Percentiles rank a stretch among this genome's conserved stretches.
Conservation (phyloP, 2,888 invertebrate genomes). For the Aricia artaxerxes region DNA sequence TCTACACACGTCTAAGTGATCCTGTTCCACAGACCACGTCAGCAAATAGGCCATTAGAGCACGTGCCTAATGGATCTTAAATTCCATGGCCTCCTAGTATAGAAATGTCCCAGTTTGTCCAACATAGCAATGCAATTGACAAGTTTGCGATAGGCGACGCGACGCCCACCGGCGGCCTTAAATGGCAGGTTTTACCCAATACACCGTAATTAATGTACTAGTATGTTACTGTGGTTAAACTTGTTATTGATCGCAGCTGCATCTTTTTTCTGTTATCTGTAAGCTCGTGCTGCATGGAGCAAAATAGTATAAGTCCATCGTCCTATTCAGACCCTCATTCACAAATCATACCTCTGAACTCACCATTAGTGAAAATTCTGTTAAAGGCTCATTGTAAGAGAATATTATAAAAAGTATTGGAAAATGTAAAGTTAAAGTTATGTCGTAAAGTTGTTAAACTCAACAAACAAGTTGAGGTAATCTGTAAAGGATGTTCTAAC, state of each 20-base stretch:
- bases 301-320: background rate
- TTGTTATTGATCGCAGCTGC: background rate
- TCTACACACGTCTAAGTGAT: too few relatives aligned
- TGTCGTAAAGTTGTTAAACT: background rate
- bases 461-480: background rate
- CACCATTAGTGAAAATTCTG: background rate
- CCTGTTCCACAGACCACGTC: too few relatives aligned
- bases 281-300: background rate
- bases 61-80: background rate
- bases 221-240: background rate
- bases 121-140: slow-evolving; percentile 18
- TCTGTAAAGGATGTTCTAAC: background rate
- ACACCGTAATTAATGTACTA: background rate
- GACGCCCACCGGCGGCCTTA: slow-evolving; percentile 1
- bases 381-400: background rate
- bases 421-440: background rate
- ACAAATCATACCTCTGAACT: background rate
- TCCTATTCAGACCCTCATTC: background rate
- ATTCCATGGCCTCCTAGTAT: background rate
- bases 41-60: background rate
- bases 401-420: background rate
- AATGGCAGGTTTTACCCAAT: slow-evolving; percentile 20
- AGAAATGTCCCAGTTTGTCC: background rate
- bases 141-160: slow-evolving; percentile 15
- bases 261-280: background rate